phyloP scores from a whole-genome alignment of 2,888 invertebrate genomes.

The Pristionchus maxplancki region DNA sequence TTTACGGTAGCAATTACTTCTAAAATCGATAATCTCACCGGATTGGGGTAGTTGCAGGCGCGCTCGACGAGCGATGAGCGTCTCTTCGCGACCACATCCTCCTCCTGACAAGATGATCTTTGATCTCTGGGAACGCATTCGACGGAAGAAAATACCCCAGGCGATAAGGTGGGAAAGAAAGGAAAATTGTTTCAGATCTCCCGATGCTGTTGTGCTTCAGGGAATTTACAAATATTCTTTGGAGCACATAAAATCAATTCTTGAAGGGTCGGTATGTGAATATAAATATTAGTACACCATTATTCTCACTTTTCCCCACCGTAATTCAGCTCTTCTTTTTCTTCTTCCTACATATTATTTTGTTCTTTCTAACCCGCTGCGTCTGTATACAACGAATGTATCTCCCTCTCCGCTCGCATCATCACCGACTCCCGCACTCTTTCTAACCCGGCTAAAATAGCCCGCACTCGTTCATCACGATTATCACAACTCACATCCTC shows the following conservation, averaged over 20 bases:
- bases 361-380: too few species aligned
- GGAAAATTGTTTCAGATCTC: not conserved
- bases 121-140: not conserved
- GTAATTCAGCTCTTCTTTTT: too few species aligned
- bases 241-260: not conserved
- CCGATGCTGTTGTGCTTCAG: not conserved
- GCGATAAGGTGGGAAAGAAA: not conserved
- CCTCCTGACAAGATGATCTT: constrained; percentile 15
- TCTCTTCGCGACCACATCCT: not conserved
- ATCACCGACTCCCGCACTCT: too few species aligned
- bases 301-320: too few species aligned
- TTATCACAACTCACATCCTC: constrained; percentile 37
- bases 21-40: not conserved
- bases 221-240: not conserved
- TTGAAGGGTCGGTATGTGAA: too few species aligned
- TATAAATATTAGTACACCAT: too few species aligned
- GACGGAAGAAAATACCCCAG: not conserved
- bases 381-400: too few species aligned
- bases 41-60: constrained; percentile 43
- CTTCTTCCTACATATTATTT: too few species aligned
- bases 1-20: not conserved
- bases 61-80: constrained; percentile 11
- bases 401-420: too few species aligned
- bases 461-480: not conserved
- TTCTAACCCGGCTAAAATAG: not conserved